Evolutionary conservation across 2,797 vertebrate genomes (phyloP).

Genomic region (Crocodylus rhombifer): DNA sequence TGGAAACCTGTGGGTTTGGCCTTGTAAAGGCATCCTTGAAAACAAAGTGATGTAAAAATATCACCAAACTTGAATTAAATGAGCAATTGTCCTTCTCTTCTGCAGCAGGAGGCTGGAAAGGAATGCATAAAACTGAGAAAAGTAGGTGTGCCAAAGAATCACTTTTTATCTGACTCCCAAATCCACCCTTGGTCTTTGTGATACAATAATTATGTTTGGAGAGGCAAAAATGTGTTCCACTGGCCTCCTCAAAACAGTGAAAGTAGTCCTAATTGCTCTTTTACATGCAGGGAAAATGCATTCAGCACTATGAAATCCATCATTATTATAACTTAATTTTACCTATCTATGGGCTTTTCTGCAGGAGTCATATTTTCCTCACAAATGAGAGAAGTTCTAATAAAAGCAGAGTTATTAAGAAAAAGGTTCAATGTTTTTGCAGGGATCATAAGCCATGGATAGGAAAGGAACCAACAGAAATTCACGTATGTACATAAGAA

Average conservation of each 20-base stretch:
- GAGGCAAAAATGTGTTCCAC: conserved; percentile 33
- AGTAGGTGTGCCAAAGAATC: neutral
- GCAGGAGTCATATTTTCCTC: conserved; percentile 13
- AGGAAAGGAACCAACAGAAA: neutral
- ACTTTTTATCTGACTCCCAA: neutral
- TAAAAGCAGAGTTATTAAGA: neutral
- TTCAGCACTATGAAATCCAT: conserved; percentile 19
- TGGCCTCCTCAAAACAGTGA: conserved; percentile 35
- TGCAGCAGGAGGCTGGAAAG: neutral
- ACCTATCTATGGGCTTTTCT: conserved; percentile 5
- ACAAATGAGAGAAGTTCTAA: neutral
- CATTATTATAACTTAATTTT: conserved; percentile 63
- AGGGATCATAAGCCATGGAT: fast-evolving
- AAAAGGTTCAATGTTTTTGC: neutral
- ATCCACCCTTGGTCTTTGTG: conserved; percentile 5
- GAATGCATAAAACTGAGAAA: neutral
- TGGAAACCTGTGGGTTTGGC: neutral
- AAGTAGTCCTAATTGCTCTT: conserved; percentile 42
- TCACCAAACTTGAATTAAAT: neutral
- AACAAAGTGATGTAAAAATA: fast-evolving
- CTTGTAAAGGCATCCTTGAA: neutral
- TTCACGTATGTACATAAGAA: neutral
- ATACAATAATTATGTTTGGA: conserved; percentile 10
- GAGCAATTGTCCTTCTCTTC: neutral
- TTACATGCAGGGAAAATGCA: conserved; percentile 24